Percentiles rank a stretch among this genome's conserved stretches.
phyloP scores from a whole-genome alignment of 30 jellyfish, hydroid and myxozoan genomes.

The Aurelia sp. region DNA sequence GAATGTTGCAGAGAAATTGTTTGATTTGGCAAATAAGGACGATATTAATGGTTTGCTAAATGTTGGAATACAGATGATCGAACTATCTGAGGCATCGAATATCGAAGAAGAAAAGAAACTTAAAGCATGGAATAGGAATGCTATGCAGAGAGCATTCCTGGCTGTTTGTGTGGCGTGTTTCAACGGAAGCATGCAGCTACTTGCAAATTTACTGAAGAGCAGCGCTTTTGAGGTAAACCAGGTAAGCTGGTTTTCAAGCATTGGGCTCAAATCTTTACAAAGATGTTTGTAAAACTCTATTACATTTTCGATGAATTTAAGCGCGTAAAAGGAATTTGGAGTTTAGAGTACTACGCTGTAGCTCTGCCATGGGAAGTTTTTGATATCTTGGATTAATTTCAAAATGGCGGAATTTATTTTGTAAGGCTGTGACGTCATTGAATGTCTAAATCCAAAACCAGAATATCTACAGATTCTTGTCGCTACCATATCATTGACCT shows the following conservation, averaged over 20 bases:
- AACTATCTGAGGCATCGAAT: conserved; percentile 17
- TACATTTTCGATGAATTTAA: too few species aligned
- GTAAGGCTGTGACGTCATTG: too few species aligned
- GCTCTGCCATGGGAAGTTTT: too few species aligned
- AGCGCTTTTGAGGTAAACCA: conserved; percentile 31
- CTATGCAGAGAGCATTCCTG: conserved; percentile 42
- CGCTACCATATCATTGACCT: too few species aligned
- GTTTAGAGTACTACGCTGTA: too few species aligned
- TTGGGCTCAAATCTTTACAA: not conserved
- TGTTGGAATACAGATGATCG: conserved; percentile 48
- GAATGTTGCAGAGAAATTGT: conserved; percentile 17
- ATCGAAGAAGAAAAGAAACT: conserved; percentile 28
- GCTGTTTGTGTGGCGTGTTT: conserved; percentile 59
- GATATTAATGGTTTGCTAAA: conserved; percentile 41
- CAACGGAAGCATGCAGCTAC: conserved; percentile 40
- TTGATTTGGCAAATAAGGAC: conserved; percentile 20
- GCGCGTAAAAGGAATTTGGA: too few species aligned
- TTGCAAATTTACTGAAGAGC: conserved; percentile 23
- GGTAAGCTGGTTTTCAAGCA: conserved; percentile 13
- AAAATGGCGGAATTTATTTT: too few species aligned
- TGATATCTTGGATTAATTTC: too few species aligned
- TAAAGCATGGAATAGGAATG: conserved; percentile 37
- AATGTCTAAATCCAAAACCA: too few species aligned
- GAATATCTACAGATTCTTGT: too few species aligned
- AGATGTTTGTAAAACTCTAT: too few species aligned